These are phyloP conservation scores for Cyprinodon tularosa DNA, from an alignment of 2,113 vertebrate genomes.

Conservation along the genomic window DNA sequence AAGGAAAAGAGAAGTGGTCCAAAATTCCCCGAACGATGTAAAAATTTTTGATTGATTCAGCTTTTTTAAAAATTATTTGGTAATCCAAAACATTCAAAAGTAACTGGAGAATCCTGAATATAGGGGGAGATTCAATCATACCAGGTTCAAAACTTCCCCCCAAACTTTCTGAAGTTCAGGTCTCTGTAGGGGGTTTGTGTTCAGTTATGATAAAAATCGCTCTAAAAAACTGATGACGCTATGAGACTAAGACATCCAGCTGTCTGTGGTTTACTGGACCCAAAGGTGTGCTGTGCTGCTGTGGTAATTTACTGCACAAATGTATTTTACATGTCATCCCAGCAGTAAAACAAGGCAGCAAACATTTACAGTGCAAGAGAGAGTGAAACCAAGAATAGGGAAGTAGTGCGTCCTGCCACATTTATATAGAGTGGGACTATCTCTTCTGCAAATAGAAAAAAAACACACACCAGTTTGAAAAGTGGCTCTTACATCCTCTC, in stretches of 20 bases:
- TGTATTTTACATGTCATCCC: constrained; percentile 22
- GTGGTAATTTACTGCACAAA: constrained; percentile 16
- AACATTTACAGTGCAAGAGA: constrained; percentile 17
- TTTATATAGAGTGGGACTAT: constrained; percentile 30
- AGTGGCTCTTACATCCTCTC: constrained; percentile 11
- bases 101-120: neutral
- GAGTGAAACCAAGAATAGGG: constrained; percentile 13
- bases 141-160: neutral
- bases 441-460: constrained; percentile 21
- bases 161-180: constrained; percentile 11
- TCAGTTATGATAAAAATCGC: constrained; percentile 1
- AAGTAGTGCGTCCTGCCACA: constrained; percentile 34
- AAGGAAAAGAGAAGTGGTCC: too few relatives aligned
- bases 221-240: constrained; percentile 31
- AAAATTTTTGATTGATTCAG: too few relatives aligned
- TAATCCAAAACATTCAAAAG: too few relatives aligned
- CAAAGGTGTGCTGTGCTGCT: constrained; percentile 8
- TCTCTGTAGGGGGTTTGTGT: constrained; percentile 43
- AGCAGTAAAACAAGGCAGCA: constrained; percentile 3
- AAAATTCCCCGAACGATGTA: too few relatives aligned
- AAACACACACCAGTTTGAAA: neutral
- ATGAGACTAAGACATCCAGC: constrained; percentile 19
- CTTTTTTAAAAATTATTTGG: too few relatives aligned
- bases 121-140: neutral
- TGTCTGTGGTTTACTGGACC: constrained; percentile 22